Conservation (phyloP, 2,797 vertebrate species). For the Aplochiton taeniatus region DNA sequence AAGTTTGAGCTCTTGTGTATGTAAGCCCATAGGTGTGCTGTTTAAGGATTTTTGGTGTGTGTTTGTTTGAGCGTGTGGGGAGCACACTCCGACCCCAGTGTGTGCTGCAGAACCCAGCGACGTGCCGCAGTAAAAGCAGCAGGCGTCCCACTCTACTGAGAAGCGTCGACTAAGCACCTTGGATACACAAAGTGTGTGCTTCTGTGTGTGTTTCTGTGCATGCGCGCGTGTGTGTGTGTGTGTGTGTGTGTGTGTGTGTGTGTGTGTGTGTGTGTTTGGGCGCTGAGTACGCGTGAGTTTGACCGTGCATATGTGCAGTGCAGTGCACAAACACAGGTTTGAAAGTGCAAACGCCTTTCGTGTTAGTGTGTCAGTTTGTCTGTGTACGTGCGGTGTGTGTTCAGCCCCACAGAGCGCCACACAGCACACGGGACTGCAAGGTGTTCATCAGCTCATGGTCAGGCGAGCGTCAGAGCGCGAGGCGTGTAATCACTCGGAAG, state of each 20-base stretch:
- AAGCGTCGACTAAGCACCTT: conserved; percentile 40
- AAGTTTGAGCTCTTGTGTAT: not conserved
- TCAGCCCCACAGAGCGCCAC: not conserved
- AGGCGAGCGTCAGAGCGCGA: not conserved
- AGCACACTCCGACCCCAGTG: not conserved
- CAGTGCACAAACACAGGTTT: not conserved
- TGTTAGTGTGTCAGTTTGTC: too few relatives aligned
- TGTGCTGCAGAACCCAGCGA: conserved; percentile 12
- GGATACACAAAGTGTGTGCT: not conserved
- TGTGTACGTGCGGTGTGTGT: too few relatives aligned
- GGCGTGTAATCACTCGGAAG: conserved; percentile 8
- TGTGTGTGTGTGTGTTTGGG: conserved; percentile 2
- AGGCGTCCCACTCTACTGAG: conserved; percentile 38
- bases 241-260: not conserved
- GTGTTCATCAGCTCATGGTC: not conserved
- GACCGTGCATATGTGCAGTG: not conserved
- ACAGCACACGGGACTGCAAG: not conserved
- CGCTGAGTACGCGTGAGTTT: not conserved
- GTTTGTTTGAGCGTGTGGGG: conserved; percentile 5
- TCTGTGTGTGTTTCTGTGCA: too few relatives aligned
- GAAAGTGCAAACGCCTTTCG: too few relatives aligned
- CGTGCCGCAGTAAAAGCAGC: conserved; percentile 39
- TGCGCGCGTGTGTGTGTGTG: conserved; percentile 7
- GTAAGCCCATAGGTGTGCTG: conserved; percentile 1
- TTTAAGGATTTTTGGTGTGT: conserved; percentile 7